A percentile compares a stretch with the other conserved stretches of the same genome.
Conservation (phyloP, 2,888 invertebrate genomes). For the Caradrina kadenii region DNA sequence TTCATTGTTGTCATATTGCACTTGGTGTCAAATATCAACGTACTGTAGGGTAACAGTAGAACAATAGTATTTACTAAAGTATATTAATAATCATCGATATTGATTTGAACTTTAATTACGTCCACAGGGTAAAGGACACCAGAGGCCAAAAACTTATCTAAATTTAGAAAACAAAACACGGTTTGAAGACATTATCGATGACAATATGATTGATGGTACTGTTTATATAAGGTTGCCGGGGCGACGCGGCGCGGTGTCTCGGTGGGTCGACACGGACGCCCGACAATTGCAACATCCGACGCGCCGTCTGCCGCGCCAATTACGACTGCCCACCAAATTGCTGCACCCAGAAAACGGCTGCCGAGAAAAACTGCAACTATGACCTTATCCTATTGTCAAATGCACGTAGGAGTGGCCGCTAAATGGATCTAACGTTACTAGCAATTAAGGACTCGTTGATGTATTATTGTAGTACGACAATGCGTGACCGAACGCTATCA, state of each 20-base stretch:
- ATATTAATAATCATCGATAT: slow-evolving; percentile 3
- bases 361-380: slow-evolving; percentile 78
- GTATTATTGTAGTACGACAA: slow-evolving; percentile 60
- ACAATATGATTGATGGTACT: slow-evolving; percentile 51
- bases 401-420: slow-evolving; percentile 74
- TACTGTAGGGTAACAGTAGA: slow-evolving; percentile 15
- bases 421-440: slow-evolving; percentile 61
- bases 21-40: slow-evolving; percentile 56
- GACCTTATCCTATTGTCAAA: slow-evolving; percentile 76
- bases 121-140: slow-evolving; percentile 10
- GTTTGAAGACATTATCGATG: slow-evolving; percentile 50
- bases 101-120: slow-evolving; percentile 21
- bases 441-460: slow-evolving; percentile 63
- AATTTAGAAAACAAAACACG: slow-evolving; percentile 18
- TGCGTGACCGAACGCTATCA: slow-evolving; percentile 82
- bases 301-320: slow-evolving; percentile 78
- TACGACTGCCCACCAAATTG: slow-evolving; percentile 77
- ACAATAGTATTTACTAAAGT: slow-evolving; percentile 17
- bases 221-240: slow-evolving; percentile 61
- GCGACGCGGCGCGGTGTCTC: slow-evolving; percentile 45
- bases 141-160: slow-evolving; percentile 18
- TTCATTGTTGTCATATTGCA: slow-evolving; percentile 56
- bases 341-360: slow-evolving; percentile 70
- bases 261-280: slow-evolving; percentile 46
- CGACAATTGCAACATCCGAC: slow-evolving; percentile 86